phyloP scores from a whole-genome alignment of 35 echinoderm and acorn worm species.

The Antedon bifida region DNA sequence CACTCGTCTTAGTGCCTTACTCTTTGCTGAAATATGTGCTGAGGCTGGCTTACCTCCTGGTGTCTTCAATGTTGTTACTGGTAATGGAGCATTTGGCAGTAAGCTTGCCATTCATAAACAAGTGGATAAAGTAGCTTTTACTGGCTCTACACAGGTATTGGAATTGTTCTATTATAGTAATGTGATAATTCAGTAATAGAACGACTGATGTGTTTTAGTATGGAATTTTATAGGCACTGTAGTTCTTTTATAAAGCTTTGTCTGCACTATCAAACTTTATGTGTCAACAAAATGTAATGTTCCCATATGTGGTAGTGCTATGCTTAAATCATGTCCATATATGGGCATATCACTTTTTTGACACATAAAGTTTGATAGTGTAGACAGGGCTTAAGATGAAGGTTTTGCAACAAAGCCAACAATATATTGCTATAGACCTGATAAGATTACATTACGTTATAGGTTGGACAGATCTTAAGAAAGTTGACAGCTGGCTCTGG shows the following conservation, averaged over 20 bases:
- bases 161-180: too few species aligned
- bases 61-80: slow-evolving; percentile 94
- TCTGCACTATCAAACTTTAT: too few species aligned
- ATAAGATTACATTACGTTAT: neutral
- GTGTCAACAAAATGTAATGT: too few species aligned
- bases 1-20: slow-evolving; percentile 76
- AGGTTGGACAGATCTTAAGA: slow-evolving; percentile 95
- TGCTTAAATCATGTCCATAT: too few species aligned
- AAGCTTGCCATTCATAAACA: slow-evolving; percentile 65
- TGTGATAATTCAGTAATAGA: neutral
- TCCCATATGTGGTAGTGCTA: too few species aligned
- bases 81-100: slow-evolving; percentile 82
- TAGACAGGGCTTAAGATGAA: too few species aligned
- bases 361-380: too few species aligned
- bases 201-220: neutral
- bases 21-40: slow-evolving; percentile 96
- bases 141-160: slow-evolving; percentile 87
- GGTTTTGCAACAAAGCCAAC: too few species aligned
- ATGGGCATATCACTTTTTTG: too few species aligned
- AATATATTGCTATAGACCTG: too few species aligned
- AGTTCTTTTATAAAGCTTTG: too few species aligned
- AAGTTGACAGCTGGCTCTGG: slow-evolving; percentile 68
- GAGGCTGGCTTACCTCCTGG: slow-evolving; percentile 92
- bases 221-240: neutral
- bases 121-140: slow-evolving; percentile 95